Conservation (phyloP, 2,888 invertebrate genomes). For the Zygogramma bicolorata region DNA sequence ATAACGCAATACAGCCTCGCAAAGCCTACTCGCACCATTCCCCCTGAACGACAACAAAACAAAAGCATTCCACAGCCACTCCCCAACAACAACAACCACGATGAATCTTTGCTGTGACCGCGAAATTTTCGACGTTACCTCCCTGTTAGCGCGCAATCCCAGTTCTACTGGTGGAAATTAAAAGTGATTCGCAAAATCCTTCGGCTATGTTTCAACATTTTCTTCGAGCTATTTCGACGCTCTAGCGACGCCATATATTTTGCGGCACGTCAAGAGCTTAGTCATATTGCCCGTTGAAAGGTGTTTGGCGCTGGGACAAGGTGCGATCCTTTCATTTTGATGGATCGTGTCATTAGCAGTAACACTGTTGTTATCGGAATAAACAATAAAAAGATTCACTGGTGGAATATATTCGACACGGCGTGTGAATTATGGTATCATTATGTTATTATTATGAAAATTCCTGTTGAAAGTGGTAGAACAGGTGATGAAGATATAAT, state of each 20-base stretch:
- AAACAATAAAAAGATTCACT: not conserved
- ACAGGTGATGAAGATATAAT: not conserved
- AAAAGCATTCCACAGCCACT: not conserved
- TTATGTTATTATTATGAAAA: no score
- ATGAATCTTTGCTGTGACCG: not conserved
- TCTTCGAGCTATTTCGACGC: not conserved
- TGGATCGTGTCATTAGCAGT: slow-evolving; percentile 12
- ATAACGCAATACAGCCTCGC: no score
- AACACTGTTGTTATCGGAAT: not conserved
- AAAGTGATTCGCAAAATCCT: slow-evolving; percentile 11
- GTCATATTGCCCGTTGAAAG: slow-evolving; percentile 13
- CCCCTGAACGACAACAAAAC: not conserved
- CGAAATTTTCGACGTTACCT: not conserved
- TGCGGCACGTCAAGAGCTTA: not conserved
- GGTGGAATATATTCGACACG: not conserved
- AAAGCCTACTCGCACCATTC: not conserved
- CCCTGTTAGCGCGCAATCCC: not conserved
- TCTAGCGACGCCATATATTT: slow-evolving; percentile 9
- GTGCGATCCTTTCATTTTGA: slow-evolving; percentile 1
- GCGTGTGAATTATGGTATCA: no score
- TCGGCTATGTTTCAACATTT: not conserved
- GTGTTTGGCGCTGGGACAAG: slow-evolving; percentile 3
- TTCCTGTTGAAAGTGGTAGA: no score
- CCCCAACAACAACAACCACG: not conserved
- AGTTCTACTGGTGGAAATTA: not conserved